Evolutionary conservation across 1,140 invertebrate genomes (phyloP).

Genomic region (Drosophila micromelanica): DNA sequence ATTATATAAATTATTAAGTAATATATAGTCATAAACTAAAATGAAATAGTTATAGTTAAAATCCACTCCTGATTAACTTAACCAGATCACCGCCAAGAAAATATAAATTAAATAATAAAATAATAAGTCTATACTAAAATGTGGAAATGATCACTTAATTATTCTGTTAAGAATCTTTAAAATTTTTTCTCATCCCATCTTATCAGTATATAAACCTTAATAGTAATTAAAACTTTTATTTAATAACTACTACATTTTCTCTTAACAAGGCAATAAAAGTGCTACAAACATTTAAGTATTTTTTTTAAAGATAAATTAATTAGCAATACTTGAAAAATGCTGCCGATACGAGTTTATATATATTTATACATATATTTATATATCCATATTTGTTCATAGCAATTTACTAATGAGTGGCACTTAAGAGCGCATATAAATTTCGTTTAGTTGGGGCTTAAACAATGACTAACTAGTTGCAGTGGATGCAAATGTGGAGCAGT

Average conservation of each 20-base stretch:
- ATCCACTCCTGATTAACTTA: too few relatives aligned
- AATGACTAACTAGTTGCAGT: slow-evolving; percentile 28
- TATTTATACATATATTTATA: too few relatives aligned
- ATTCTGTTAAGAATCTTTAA: too few relatives aligned
- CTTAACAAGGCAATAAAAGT: slow-evolving; percentile 49
- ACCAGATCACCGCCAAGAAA: too few relatives aligned
- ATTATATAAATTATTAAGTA: too few relatives aligned
- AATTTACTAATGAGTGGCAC: slow-evolving; percentile 62
- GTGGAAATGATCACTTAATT: too few relatives aligned
- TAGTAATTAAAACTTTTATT: background rate
- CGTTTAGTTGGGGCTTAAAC: slow-evolving; percentile 14
- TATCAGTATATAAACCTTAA: too few relatives aligned
- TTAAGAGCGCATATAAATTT: slow-evolving; percentile 37
- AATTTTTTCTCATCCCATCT: too few relatives aligned
- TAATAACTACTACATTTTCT: background rate
- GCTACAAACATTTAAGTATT: slow-evolving; percentile 45
- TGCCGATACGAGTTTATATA: background rate
- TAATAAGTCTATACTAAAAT: too few relatives aligned
- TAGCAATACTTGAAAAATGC: slow-evolving; percentile 3
- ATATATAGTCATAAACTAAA: too few relatives aligned
- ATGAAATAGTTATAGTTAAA: too few relatives aligned
- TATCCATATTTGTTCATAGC: slow-evolving; percentile 42
- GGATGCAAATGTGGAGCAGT: slow-evolving; percentile 48
- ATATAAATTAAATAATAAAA: too few relatives aligned
- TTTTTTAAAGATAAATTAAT: slow-evolving; percentile 25